phyloP scores from a whole-genome alignment of 2,888 invertebrate genomes.

The Cyclophora punctaria region DNA sequence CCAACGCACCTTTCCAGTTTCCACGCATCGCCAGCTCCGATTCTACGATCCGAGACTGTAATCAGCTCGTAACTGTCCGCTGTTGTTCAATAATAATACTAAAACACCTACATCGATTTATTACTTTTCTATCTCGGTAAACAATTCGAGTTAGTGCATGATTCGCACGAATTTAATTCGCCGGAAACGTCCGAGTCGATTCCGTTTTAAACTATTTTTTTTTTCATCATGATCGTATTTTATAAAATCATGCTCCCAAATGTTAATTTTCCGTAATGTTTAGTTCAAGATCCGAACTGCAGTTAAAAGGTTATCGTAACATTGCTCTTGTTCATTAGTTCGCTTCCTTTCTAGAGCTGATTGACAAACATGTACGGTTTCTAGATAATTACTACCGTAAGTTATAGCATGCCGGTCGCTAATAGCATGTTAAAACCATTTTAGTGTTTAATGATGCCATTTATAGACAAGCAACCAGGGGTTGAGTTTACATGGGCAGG shows the following conservation, averaged over 20 bases:
- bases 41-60: slow-evolving; percentile 30
- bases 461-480: slow-evolving; percentile 6
- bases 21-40: slow-evolving; percentile 36
- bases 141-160: too few species aligned
- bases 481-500: slow-evolving; percentile 6
- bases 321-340: slow-evolving; percentile 1
- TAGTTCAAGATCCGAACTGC: background rate
- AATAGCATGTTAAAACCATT: slow-evolving; percentile 11
- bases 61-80: slow-evolving; percentile 30
- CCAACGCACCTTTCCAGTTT: slow-evolving; percentile 66
- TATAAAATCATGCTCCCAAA: too few species aligned
- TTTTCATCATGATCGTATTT: too few species aligned
- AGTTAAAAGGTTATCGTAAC: too few species aligned
- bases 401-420: slow-evolving; percentile 9
- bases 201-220: too few species aligned
- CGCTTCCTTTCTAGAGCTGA: slow-evolving; percentile 1
- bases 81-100: slow-evolving; percentile 16
- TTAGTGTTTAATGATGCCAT: slow-evolving; percentile 7
- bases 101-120: too few species aligned
- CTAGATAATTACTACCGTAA: slow-evolving; percentile 7
- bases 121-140: too few species aligned
- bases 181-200: too few species aligned
- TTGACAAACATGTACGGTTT: slow-evolving; percentile 1
- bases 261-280: too few species aligned
- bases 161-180: too few species aligned